Base-by-base conservation (phyloP, 2,797 vertebrate genomes). In the Thunnus albacares region DNA sequence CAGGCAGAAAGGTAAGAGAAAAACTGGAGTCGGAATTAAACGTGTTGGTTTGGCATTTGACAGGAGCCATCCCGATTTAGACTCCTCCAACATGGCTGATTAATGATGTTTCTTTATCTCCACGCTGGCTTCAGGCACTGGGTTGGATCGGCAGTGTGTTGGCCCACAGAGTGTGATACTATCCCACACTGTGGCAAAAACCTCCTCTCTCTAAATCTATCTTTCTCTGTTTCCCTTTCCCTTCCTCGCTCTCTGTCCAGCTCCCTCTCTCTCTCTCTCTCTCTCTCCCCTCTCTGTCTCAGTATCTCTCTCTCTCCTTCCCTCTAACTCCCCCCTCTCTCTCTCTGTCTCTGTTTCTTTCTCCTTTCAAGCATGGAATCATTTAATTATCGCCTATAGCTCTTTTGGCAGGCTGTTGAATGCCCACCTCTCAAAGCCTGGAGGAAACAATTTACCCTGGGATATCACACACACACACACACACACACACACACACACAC, bases 381-480 rank as follows among this genome's bases (percentile, higher is more conserved):
- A 95, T 95, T 95, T 96, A 96, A 96, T 95, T 96, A 95, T 94
- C 91, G 94, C 95, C 94, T 91, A 94, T 95, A 94, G 95, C 95
- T 93, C 92, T 95, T 94, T 94, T 96, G 95, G 95, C 95, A 95
- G 92, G 89, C 92, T 94, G 93, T 94, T 94, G 93, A 95, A 95
- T 95, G 92, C 91, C 92, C 92, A 91, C 92, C 92, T 94, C 93
- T 94, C 92, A 91, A 93, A 94, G 93, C 90, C 91, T 90, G 88
- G 94, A 93, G 93, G 92, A 95, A 95, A 95, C 93, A 93, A 94
- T 95, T 95, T 94, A 94, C 87, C 90, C 90, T 71, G 82, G 91
- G 93, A 94, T 93, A 93, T 93, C 91, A 84, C 89, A 88, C 83
- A 82, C 85, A 79, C 77, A 87, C 79, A 84, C 67, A 60, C 58